Base-by-base conservation (phyloP, 2,888 invertebrate species). In the Onthophagus sagittarius region DNA sequence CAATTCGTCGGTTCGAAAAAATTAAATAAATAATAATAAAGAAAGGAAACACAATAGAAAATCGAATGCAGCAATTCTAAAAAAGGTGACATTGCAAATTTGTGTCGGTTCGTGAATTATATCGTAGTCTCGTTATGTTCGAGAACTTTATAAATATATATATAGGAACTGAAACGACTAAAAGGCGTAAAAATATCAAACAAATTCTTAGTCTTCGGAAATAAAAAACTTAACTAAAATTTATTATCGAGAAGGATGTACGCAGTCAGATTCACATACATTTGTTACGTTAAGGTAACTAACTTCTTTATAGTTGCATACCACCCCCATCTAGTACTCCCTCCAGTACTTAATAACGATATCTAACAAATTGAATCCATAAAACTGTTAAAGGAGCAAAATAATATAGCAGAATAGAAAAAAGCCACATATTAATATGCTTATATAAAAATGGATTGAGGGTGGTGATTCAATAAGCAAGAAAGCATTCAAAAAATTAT, bases 11-110 rank as follows among this genome's bases (percentile, higher is more conserved):
- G 63, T 63, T 31, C 23, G 63, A 13, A 62, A 72, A 69, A 62
- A 63, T 53, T 53, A 69, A 62, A 67, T 6, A 23, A 67, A 72
- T 9, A 7, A 53, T 53, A 77, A 78, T 77, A 75, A 74, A 77
- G 75, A 76, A 76, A 72, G 76, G 71, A 77, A 76, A 76, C 74
- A 77, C 79, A 75, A 76, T 76, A 72, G 75, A 75, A 76, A 76
- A 76, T 75, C 75, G 71, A 77, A 85, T 85, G 86, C 86, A 85
- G 86, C 86, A 85, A 83, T 82, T 85, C 85, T 86, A 85, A 82
- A 53, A 81, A 82, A 84, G 83, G 85, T 85, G 82, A 81, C 75
- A 83, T 85, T 86, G 84, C 84, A 84, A 53, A 82, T 83, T 85
- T 81, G 85, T 85, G 84, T 84, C 83, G 39, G 39, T 82, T 83